phyloP scores from a whole-genome alignment of 2,113 vertebrate genomes.

The Holacanthus passer region DNA sequence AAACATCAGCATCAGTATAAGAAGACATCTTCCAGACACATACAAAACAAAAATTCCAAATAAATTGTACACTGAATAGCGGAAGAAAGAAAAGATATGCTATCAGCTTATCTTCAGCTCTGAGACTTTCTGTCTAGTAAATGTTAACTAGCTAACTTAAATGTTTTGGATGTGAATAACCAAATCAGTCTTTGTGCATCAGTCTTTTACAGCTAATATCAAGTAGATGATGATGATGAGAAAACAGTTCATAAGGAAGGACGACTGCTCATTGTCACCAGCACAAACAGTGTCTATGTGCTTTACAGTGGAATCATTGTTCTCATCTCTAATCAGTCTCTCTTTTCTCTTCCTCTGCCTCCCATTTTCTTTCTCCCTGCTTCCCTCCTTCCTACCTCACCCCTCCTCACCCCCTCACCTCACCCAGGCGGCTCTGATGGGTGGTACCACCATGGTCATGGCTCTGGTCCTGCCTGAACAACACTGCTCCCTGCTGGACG shows the following conservation, averaged over 20 bases:
- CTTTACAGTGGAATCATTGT: conserved; percentile 60
- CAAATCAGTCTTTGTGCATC: neutral
- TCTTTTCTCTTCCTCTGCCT: conserved; percentile 26
- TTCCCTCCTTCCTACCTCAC: conserved; percentile 11
- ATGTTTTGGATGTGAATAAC: neutral
- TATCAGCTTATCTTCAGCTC: neutral
- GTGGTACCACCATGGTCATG: conserved; percentile 96
- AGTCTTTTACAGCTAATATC: neutral
- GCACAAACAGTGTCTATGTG: conserved; percentile 41
- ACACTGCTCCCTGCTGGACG: conserved; percentile 93
- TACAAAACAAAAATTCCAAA: neutral
- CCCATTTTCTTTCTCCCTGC: neutral
- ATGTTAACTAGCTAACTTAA: too few species aligned
- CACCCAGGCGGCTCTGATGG: conserved; percentile 92
- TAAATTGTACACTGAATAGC: neutral
- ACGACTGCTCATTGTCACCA: conserved; percentile 37
- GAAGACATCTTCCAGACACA: neutral
- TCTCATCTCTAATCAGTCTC: conserved; percentile 39
- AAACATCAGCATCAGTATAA: too few species aligned
- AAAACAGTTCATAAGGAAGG: conserved; percentile 36
- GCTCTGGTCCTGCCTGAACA: conserved; percentile 93
- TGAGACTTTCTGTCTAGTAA: neutral
- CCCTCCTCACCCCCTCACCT: conserved; percentile 17
- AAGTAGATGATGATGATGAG: conserved; percentile 22
- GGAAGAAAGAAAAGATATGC: neutral